Evolutionary conservation across 1,140 invertebrate genomes (phyloP), one percentile per base, ranked within the genome.

Genomic region (Drosophila leontia): DNA sequence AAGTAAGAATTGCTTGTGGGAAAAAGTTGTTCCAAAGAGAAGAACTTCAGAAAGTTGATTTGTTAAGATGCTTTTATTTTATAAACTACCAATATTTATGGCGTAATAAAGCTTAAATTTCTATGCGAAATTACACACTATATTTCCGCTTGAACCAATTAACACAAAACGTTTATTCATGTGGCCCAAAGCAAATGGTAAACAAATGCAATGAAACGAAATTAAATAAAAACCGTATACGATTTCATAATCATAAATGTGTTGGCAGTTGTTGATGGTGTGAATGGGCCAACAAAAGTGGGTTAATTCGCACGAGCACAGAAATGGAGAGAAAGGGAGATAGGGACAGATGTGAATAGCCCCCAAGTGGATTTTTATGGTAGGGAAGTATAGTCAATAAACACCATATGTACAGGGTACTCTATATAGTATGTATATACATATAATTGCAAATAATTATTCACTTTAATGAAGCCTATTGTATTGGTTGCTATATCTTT

Each of bases 181-280:
- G 41, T 23, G 29, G 11, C 29, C 53, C 53, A 34, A 44, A 32
- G 34, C 44, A 78, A 32, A 59, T 65, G 63, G 51, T 55, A 71
- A 76, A 64, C 63, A 83, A 79, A 83, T 84, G 55, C 45, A 75
- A 79, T 75, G 19, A 44, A 77, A 64, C 12, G 29, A 76, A 82
- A 80, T 82, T 78, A 75, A 82, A 83, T 74, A 87, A 76, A 65
- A 80, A 74, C 47, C 44, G 63, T 70, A 76, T 80, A 63, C 51
- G 45, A 74, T 87, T 87, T 87, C 83, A 79, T 82, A 86, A 86
- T 68, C 78, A 64, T 45, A 75, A 60, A 51, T 65, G 50, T n/a
- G 51, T 68, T 62, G 78, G 47, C 35, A 41, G 78, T 61, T 57
- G 55, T 41, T 35, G 71, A 59, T 53, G 69, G 44, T 67, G 59